Conservation (phyloP, 2,888 invertebrate genomes). For the Folsomia manolachei region DNA sequence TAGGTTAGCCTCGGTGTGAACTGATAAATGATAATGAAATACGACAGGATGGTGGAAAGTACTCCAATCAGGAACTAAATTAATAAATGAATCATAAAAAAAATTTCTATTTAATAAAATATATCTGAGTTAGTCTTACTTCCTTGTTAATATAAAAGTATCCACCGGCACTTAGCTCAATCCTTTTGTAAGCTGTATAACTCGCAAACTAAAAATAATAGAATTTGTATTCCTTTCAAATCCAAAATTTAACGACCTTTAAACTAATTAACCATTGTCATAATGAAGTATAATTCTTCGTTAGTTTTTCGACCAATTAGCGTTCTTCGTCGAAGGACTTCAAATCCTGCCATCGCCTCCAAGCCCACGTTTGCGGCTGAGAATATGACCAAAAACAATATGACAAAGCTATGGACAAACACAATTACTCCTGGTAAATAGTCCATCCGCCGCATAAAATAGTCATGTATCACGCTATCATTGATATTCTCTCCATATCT, state of each 20-base stretch:
- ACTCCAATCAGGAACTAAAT: slow-evolving; percentile 26
- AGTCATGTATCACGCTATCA: too few species aligned
- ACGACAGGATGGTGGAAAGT: slow-evolving; percentile 25
- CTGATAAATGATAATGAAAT: slow-evolving; percentile 38
- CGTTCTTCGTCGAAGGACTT: slow-evolving; percentile 38
- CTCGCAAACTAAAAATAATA: too few species aligned
- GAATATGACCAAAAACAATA: slow-evolving; percentile 15
- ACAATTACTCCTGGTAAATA: slow-evolving; percentile 21
- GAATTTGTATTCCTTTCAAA: too few species aligned
- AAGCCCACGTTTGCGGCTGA: slow-evolving; percentile 37
- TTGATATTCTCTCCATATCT: too few species aligned
- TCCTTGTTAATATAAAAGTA: slow-evolving; percentile 39
- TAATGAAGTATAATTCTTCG: slow-evolving; percentile 36
- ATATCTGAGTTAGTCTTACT: too few species aligned
- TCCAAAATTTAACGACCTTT: too few species aligned
- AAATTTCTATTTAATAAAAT: too few species aligned
- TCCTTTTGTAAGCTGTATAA: slow-evolving; percentile 29
- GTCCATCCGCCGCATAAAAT: too few species aligned
- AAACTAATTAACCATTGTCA: slow-evolving; percentile 32
- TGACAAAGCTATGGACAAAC: slow-evolving; percentile 6
- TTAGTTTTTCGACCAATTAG: slow-evolving; percentile 40
- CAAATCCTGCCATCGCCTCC: slow-evolving; percentile 35
- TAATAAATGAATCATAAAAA: neutral
- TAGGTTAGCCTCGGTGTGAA: slow-evolving; percentile 33
- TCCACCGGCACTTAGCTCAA: slow-evolving; percentile 29